Evolutionary conservation across 1,140 invertebrate species (phyloP), one percentile per base, ranked within the genome.

Genomic region (Heliothis virescens): DNA sequence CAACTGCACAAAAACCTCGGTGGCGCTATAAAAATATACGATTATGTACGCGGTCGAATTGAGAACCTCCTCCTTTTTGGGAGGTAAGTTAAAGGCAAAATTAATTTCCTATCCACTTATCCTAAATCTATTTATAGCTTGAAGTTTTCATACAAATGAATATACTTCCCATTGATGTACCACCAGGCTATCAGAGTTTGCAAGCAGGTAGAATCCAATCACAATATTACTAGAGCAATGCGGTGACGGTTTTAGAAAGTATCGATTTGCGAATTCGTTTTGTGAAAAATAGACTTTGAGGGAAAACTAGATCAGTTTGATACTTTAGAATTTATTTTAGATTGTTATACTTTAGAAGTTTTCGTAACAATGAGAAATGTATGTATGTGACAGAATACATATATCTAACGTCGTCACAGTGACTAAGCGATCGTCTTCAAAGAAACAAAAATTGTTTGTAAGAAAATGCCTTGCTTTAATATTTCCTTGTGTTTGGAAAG

Each of bases 181-280:
- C 21, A 71, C 67, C 21, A 71, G 67, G 48, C 67, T 18, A 13
- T 4, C 67, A 53, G 67, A 71, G n/a, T 7, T 34, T 12, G 48
- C 67, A 15, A 71, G 48, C 48, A 71, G 67, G 67, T 71, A 26
- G 67, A 53, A 71, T 48, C 41, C 47, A 67, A 67, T 67, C 63
- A 47, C 41, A 67, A 47, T 65, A 48, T 47, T 50, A 67, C 63
- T 67, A 13, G 63, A 67, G 63, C 63, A 67, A 12, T 13, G 18
- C 67, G 67, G 21, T 53, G 67, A 53, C 67, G 67, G 48, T 71
- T 18, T 63, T 71, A 71, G 67, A 71, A 71, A 71, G 67, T 71
- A 71, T 71, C 67, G 73, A 75, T 75, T 75, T 48, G 55, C 55
- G 48, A 63, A 75, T 75, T 75, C 59, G 73, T 63, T 75, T 75